Conservation (phyloP, 2,888 invertebrate species). For the Oligia strigilis region DNA sequence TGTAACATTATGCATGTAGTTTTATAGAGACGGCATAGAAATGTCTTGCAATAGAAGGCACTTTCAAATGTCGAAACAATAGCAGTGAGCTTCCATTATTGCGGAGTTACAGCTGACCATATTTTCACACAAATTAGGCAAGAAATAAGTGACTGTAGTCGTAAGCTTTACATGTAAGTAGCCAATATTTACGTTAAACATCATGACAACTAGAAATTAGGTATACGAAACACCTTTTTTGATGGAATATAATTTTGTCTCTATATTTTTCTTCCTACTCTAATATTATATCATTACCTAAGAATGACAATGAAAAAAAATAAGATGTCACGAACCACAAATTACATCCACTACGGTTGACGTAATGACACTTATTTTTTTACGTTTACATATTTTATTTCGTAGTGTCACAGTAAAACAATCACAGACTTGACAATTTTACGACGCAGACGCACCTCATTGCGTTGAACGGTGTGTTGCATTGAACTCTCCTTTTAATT, state of each 20-base stretch:
- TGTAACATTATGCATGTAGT: slow-evolving; percentile 12
- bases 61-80: slow-evolving; percentile 63
- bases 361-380: slow-evolving; percentile 31
- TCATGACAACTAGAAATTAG: slow-evolving; percentile 4
- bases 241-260: neutral
- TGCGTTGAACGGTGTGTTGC: slow-evolving; percentile 54
- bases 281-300: neutral
- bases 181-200: slow-evolving; percentile 9
- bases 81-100: slow-evolving; percentile 50
- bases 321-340: slow-evolving; percentile 13
- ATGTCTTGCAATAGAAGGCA: slow-evolving; percentile 44
- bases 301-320: slow-evolving; percentile 21
- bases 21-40: slow-evolving; percentile 34
- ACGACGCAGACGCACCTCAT: slow-evolving; percentile 59
- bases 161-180: slow-evolving; percentile 37
- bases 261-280: neutral
- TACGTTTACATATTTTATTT: slow-evolving; percentile 29
- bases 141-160: slow-evolving; percentile 45
- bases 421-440: slow-evolving; percentile 18
- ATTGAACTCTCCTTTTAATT: slow-evolving; percentile 70
- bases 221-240: neutral
- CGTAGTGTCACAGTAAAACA: slow-evolving; percentile 26
- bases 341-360: slow-evolving; percentile 9
- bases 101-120: slow-evolving; percentile 39
- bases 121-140: slow-evolving; percentile 52